These are phyloP conservation scores for Oncorhynchus keta DNA, from an alignment of 2,113 vertebrate species.

Conservation along the genomic window DNA sequence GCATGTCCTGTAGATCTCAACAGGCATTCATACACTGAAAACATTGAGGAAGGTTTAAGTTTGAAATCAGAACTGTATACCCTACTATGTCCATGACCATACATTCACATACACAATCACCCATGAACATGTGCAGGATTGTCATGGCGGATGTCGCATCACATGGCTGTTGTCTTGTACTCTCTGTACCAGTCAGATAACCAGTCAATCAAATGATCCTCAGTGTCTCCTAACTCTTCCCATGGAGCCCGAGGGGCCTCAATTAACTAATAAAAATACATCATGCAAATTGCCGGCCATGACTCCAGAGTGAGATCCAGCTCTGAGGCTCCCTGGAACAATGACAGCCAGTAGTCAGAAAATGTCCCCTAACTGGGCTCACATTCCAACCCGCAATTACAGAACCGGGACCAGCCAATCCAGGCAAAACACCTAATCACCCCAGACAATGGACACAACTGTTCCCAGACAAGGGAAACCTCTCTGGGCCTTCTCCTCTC, in stretches of 20 bases:
- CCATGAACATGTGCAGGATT: slow-evolving; percentile 20
- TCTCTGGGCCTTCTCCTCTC: slow-evolving; percentile 54
- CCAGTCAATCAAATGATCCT: slow-evolving; percentile 43
- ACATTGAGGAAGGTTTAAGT: not conserved
- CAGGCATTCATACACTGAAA: not conserved
- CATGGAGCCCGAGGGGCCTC: slow-evolving; percentile 47
- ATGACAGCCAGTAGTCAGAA: slow-evolving; percentile 70
- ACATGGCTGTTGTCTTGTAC: slow-evolving; percentile 43
- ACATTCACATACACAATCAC: slow-evolving; percentile 10
- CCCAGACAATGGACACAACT: slow-evolving; percentile 65
- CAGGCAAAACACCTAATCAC: slow-evolving; percentile 75
- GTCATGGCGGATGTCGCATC: slow-evolving; percentile 35
- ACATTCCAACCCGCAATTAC: slow-evolving; percentile 76
- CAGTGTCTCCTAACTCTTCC: slow-evolving; percentile 46
- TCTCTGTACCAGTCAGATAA: slow-evolving; percentile 24
- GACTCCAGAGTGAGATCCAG: slow-evolving; percentile 52
- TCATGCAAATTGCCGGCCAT: slow-evolving; percentile 63
- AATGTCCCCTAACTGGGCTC: slow-evolving; percentile 64
- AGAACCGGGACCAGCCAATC: slow-evolving; percentile 65
- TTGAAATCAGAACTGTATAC: not conserved
- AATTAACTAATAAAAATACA: slow-evolving; percentile 67
- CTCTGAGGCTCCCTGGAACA: slow-evolving; percentile 60
- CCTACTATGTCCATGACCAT: not conserved
- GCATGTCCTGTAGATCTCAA: slow-evolving; percentile 9
- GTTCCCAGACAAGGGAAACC: slow-evolving; percentile 70